Conservation (phyloP, 2,113 vertebrate species). For the Rutilus rutilus region DNA sequence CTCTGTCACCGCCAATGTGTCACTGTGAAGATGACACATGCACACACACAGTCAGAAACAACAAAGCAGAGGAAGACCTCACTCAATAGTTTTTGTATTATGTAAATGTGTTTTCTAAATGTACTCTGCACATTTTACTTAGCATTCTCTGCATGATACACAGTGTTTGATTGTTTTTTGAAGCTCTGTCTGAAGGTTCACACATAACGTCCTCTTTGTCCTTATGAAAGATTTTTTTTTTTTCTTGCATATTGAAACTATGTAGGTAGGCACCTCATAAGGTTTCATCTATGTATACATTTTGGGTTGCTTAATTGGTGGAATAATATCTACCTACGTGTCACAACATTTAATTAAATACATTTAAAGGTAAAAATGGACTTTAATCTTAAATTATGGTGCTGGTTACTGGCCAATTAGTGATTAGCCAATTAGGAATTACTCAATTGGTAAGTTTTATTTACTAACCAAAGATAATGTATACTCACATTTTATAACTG, state of each 20-base stretch:
- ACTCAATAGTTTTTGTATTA: slow-evolving; percentile 52
- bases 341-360: no score
- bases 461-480: background rate
- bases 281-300: no score
- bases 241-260: no score
- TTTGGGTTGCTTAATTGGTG: no score
- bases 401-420: no score
- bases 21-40: slow-evolving; percentile 69
- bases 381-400: no score
- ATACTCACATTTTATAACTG: background rate
- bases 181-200: background rate
- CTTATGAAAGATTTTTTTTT: no score
- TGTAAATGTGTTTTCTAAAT: slow-evolving; percentile 31
- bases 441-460: background rate
- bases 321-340: no score
- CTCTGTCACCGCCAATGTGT: slow-evolving; percentile 81
- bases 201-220: background rate
- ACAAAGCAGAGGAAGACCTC: slow-evolving; percentile 42
- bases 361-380: no score
- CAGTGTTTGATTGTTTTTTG: slow-evolving; percentile 14
- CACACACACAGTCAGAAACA: slow-evolving; percentile 57
- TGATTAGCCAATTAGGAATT: no score
- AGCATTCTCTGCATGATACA: slow-evolving; percentile 28
- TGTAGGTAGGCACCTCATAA: no score
- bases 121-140: slow-evolving; percentile 39